Evolutionary conservation across 2,797 vertebrate species (phyloP).

Genomic region (Okamejei kenojei): DNA sequence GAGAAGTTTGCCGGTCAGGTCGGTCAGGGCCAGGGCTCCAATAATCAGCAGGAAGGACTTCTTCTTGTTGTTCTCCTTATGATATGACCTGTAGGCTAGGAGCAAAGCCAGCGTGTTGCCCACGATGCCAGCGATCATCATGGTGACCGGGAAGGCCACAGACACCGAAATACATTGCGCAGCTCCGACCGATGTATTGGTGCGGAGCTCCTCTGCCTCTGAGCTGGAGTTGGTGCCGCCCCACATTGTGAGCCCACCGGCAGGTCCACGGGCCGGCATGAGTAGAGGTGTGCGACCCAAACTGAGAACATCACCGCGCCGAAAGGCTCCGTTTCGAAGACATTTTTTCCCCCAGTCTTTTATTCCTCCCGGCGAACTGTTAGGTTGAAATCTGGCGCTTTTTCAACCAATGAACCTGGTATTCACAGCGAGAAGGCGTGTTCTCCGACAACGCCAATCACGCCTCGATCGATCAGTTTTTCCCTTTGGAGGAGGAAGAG

Average conservation of each 20-base stretch:
- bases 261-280: slow-evolving; percentile 19
- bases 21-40: slow-evolving; percentile 81
- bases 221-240: slow-evolving; percentile 52
- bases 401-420: no score
- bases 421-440: background rate
- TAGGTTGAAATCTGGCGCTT: background rate
- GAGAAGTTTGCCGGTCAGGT: slow-evolving; percentile 83
- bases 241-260: slow-evolving; percentile 49
- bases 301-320: background rate
- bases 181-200: no score
- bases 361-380: background rate
- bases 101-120: slow-evolving; percentile 84
- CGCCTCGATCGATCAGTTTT: background rate
- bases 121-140: slow-evolving; percentile 87
- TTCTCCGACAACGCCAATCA: background rate
- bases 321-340: background rate
- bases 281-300: background rate
- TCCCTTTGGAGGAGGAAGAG: background rate
- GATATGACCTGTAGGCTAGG: slow-evolving; percentile 76
- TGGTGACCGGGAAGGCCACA: slow-evolving; percentile 76
- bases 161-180: slow-evolving; percentile 66
- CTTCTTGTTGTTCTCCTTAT: slow-evolving; percentile 72
- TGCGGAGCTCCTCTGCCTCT: slow-evolving; percentile 42
- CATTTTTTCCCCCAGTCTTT: background rate
- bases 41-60: slow-evolving; percentile 87